Base-by-base conservation (phyloP, 1,140 invertebrate genomes). In the Littorina saxatilis region DNA sequence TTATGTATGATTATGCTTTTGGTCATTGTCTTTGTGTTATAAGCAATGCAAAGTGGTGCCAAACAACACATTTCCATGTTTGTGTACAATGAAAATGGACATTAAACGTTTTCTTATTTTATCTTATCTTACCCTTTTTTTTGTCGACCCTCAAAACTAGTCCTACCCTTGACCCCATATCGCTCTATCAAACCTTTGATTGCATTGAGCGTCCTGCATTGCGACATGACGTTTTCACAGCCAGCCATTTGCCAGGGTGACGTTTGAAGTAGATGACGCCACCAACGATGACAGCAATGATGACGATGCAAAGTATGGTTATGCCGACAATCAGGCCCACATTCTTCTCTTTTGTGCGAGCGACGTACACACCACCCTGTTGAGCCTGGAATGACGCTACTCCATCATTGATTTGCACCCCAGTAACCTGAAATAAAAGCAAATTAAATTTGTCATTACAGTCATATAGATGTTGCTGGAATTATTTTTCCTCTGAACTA, bases 311-410 rank as follows among this genome's bases (percentile, higher is more conserved):
- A 7, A 86, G 85, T 20, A 90, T 70, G 0, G 84, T 83, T 32
- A 88, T 74, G 2, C 87, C 89, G 3, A 90, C 87, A 50, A 89
- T 89, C 55, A 87, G 68, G 47, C 82, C 88, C 35, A 87, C 81
- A 58, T 83, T 84, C n/a, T 66, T 72, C 32, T 84, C 77, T 32
- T 77, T 81, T 27, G 83, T 84, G 13, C 85, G 83, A 11, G 87
- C 88, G 0, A 90, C 87, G 78, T 85, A 91, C 13, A 90, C 89
- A 39, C 90, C 91, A 23, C 91, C 91, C 52, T 84, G 72, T n/a
- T 78, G 27, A 0, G 83, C 80, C 40, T 85, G 80, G 52, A 91
- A 87, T n/a, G 39, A 85, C 35, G 89, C 89, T 9, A 78, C 76
- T 23, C 85, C 83, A 79, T 83, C 84, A 5, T 77, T 73, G 2